A percentile compares a stretch with the other conserved stretches of the same genome.
Conservation (phyloP, 2,113 vertebrate species). For the Macheiramphus alcinus region DNA sequence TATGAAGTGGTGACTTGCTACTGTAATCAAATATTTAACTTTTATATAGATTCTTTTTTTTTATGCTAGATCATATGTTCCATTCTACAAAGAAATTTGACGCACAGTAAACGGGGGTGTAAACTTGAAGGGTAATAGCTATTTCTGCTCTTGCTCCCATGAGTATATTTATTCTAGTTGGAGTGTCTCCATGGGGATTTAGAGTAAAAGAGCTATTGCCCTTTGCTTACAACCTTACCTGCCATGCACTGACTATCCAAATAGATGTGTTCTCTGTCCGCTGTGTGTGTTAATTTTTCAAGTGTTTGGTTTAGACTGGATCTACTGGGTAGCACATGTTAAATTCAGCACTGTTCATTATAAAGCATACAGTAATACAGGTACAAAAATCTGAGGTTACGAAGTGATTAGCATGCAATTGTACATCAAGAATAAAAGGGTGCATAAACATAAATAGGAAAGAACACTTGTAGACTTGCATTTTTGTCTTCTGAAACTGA, state of each 20-base stretch:
- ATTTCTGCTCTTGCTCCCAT: background rate
- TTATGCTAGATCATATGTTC: slow-evolving; percentile 40
- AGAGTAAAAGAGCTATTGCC: background rate
- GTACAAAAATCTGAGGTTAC: background rate
- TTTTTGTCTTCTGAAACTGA: background rate
- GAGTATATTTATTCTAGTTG: background rate
- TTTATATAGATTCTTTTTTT: background rate
- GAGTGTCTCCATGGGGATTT: background rate
- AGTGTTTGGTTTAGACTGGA: background rate
- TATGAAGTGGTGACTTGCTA: slow-evolving; percentile 68
- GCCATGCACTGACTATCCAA: background rate
- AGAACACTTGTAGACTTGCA: background rate
- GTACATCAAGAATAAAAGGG: background rate
- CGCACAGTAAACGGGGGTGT: background rate
- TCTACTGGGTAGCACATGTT: background rate
- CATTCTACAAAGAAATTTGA: background rate
- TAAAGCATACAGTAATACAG: background rate
- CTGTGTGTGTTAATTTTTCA: background rate
- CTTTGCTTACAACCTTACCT: background rate
- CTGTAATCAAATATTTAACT: slow-evolving; percentile 59
- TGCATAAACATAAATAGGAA: background rate
- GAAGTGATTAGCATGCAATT: background rate
- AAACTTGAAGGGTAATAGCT: background rate
- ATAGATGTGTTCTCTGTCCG: background rate
- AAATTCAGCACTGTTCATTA: background rate